Percentiles rank a stretch among this genome's conserved stretches.
These are phyloP conservation scores for Silurus lanzhouensis DNA, from an alignment of 2,797 vertebrate species.

Conservation along the genomic window DNA sequence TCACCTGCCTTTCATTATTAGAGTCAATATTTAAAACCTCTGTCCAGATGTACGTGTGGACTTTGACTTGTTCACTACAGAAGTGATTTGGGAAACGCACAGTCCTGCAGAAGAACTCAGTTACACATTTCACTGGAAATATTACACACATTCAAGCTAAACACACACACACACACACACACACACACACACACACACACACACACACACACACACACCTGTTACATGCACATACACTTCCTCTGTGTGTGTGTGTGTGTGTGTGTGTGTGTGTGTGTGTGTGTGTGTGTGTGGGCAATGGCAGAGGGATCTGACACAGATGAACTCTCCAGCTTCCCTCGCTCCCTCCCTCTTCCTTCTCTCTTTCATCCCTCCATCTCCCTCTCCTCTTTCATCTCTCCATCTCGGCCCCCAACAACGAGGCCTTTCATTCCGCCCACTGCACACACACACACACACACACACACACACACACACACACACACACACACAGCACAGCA, in stretches of 20 bases:
- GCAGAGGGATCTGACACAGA: conserved; percentile 68
- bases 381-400: conserved; percentile 73
- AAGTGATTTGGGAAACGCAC: background rate
- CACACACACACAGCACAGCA: conserved; percentile 70
- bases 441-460: conserved; percentile 36
- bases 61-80: background rate
- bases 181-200: no score
- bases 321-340: conserved; percentile 69
- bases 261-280: conserved; percentile 39
- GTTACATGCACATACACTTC: conserved; percentile 2
- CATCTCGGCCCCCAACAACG: conserved; percentile 69
- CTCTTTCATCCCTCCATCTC: conserved; percentile 77
- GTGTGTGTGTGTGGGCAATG: conserved; percentile 67
- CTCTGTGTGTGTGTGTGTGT: conserved; percentile 19
- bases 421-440: conserved; percentile 73
- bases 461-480: conserved; percentile 66
- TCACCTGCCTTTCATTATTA: background rate
- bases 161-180: background rate
- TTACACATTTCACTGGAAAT: background rate
- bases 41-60: background rate
- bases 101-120: background rate
- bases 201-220: conserved; percentile 22
- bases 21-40: background rate
- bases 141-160: background rate
- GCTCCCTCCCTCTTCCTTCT: conserved; percentile 68